phyloP scores from a whole-genome alignment of 2,888 invertebrate genomes.

The Acanthosepion lycidas region DNA sequence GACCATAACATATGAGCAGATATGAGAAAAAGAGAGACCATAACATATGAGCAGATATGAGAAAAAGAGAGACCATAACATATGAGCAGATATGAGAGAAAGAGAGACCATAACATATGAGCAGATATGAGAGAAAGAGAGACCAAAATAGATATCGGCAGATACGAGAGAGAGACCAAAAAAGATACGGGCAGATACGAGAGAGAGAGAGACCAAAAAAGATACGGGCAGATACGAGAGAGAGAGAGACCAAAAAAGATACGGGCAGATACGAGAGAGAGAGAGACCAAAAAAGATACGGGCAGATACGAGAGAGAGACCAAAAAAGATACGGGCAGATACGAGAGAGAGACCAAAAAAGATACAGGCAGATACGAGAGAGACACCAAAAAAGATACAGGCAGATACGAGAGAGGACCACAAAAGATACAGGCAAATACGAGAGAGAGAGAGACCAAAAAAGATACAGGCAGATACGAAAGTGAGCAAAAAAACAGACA shows the following conservation, averaged over 20 bases:
- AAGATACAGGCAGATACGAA: neutral
- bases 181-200: neutral
- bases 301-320: no score
- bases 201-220: no score
- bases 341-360: neutral
- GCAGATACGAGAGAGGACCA: neutral
- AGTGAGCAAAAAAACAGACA: neutral
- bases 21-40: neutral
- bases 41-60: neutral
- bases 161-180: neutral
- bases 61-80: neutral
- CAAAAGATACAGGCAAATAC: neutral
- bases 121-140: no score
- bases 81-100: neutral
- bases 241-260: no score
- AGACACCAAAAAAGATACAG: no score
- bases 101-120: no score
- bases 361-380: neutral
- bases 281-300: no score
- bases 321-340: fast-evolving
- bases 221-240: no score
- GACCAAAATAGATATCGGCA: no score
- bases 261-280: no score
- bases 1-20: neutral
- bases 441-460: neutral